These are phyloP conservation scores for Drosophila heteroneura DNA, from an alignment of 2,888 invertebrate species.

Conservation along the genomic window DNA sequence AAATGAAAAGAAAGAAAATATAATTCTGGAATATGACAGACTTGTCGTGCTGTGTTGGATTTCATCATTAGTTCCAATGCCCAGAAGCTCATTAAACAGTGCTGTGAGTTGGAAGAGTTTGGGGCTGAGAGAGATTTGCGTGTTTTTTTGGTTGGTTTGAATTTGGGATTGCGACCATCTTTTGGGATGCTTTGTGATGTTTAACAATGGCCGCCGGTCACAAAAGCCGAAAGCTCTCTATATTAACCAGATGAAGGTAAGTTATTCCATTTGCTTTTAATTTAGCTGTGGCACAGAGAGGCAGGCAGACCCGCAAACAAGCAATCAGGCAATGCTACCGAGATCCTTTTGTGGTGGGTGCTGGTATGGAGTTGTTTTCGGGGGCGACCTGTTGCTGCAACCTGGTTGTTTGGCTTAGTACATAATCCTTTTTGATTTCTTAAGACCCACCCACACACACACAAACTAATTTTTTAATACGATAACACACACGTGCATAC, in stretches of 20 bases:
- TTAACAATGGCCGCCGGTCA: constrained; percentile 51
- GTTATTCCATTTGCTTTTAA: constrained; percentile 76
- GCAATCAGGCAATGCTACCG: constrained; percentile 25
- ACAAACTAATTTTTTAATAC: constrained; percentile 73
- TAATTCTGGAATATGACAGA: background rate
- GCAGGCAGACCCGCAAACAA: constrained; percentile 14
- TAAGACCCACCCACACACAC: constrained; percentile 45
- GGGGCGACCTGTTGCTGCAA: constrained; percentile 67
- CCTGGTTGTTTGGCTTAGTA: constrained; percentile 24
- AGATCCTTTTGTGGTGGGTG: constrained; percentile 48
- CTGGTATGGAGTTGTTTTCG: background rate
- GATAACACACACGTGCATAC: constrained; percentile 12
- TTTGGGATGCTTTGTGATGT: constrained; percentile 39
- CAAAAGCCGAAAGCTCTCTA: constrained; percentile 53
- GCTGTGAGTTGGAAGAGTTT: background rate
- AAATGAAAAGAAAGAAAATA: background rate
- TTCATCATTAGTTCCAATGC: constrained; percentile 1
- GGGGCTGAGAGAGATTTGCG: constrained; percentile 24
- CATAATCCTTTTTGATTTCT: constrained; percentile 72
- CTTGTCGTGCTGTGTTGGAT: background rate
- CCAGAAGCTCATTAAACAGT: constrained; percentile 10
- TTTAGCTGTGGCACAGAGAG: constrained; percentile 39
- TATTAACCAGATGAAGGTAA: constrained; percentile 65
- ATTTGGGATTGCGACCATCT: constrained; percentile 14
- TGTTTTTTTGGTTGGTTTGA: constrained; percentile 39